These are phyloP conservation scores for Standfussiana lucernea DNA, from an alignment of 2,888 invertebrate genomes.

Conservation along the genomic window DNA sequence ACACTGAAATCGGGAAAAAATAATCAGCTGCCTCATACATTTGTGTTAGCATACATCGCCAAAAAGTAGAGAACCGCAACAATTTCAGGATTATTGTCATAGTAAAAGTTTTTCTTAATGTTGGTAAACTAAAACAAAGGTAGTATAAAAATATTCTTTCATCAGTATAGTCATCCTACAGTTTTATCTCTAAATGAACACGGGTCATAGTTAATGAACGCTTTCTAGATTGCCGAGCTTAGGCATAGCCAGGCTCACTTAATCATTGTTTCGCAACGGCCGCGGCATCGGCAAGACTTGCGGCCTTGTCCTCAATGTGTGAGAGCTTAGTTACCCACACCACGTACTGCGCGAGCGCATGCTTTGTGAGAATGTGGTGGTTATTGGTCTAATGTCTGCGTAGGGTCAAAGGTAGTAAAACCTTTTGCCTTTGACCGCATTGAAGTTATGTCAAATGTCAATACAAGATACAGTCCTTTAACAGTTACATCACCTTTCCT, in stretches of 20 bases:
- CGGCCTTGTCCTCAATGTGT: slow-evolving; percentile 78
- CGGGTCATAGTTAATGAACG: not conserved
- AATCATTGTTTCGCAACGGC: slow-evolving; percentile 70
- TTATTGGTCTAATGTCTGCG: slow-evolving; percentile 38
- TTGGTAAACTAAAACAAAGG: not conserved
- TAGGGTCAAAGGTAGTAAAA: slow-evolving; percentile 7
- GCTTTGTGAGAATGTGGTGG: slow-evolving; percentile 5
- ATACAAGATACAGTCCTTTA: not conserved
- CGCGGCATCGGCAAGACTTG: slow-evolving; percentile 66
- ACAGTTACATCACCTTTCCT: not conserved
- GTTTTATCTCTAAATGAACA: not conserved
- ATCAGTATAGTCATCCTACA: not conserved
- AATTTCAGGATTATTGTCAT: not conserved
- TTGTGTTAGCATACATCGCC: not conserved
- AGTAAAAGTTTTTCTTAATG: not conserved
- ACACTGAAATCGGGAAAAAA: not conserved
- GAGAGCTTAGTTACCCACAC: slow-evolving; percentile 68
- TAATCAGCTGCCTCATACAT: not conserved
- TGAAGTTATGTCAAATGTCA: slow-evolving; percentile 5
- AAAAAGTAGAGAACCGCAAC: not conserved
- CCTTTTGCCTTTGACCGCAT: slow-evolving; percentile 30
- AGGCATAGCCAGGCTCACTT: slow-evolving; percentile 58
- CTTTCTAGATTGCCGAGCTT: slow-evolving; percentile 39
- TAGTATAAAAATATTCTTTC: not conserved
- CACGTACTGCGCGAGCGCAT: slow-evolving; percentile 44